phyloP scores from a whole-genome alignment of 2,113 vertebrate genomes.

The Microcebus lehilahytsara region DNA sequence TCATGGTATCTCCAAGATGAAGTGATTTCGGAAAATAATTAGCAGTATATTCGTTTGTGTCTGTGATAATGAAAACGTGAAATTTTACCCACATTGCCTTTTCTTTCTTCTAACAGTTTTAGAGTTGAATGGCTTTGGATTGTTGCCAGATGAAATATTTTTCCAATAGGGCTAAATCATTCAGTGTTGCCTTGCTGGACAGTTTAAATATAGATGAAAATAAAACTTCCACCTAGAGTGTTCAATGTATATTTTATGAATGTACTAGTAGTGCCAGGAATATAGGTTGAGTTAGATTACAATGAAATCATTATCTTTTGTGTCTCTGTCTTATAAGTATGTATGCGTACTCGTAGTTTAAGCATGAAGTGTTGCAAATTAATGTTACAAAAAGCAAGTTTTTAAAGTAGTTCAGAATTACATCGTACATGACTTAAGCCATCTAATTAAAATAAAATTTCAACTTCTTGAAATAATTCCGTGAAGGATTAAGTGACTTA shows the following conservation, averaged over 20 bases:
- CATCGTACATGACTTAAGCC: background rate
- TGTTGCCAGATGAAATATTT: conserved; percentile 43
- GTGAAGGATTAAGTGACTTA: conserved; percentile 25
- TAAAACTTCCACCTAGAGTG: conserved; percentile 39
- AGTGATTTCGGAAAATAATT: conserved; percentile 45
- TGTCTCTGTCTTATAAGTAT: background rate
- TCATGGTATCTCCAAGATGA: background rate
- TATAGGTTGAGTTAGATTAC: background rate
- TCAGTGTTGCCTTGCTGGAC: conserved; percentile 24
- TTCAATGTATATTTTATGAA: conserved; percentile 49
- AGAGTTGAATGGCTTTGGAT: conserved; percentile 13
- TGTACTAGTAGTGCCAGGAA: background rate
- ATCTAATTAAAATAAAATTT: conserved; percentile 23
- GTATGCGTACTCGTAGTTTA: background rate
- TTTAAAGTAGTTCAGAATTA: background rate
- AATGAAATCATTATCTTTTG: conserved; percentile 19
- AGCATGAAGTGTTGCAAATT: conserved; percentile 1
- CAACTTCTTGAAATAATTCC: conserved; percentile 7
- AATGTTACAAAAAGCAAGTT: background rate
- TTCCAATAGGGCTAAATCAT: conserved; percentile 1
- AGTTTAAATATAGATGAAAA: conserved; percentile 23
- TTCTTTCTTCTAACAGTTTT: conserved; percentile 23
- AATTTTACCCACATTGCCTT: background rate
- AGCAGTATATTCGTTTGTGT: background rate
- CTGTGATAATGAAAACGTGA: conserved; percentile 23